phyloP scores from a whole-genome alignment of 2,113 vertebrate species.

The Redunca redunca region DNA sequence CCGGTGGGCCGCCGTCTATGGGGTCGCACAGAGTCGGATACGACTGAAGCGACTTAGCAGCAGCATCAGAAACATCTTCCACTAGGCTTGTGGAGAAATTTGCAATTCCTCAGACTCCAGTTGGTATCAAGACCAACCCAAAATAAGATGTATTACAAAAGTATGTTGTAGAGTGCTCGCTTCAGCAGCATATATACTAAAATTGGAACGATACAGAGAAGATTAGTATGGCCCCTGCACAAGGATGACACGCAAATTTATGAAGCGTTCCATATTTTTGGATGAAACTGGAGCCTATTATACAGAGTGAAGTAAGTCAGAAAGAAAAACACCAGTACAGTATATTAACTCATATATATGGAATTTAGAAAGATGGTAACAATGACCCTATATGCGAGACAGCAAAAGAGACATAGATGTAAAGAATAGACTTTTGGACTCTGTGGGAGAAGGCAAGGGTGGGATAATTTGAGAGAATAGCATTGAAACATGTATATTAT shows the following conservation, averaged over 20 bases:
- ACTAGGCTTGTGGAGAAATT: neutral
- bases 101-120: neutral
- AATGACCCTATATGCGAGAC: neutral
- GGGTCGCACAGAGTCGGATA: no score
- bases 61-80: neutral
- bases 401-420: neutral
- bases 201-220: neutral
- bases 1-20: no score
- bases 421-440: neutral
- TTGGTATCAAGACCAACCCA: neutral
- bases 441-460: neutral
- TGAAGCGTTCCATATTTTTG: neutral
- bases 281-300: neutral
- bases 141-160: neutral
- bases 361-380: neutral
- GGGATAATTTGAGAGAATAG: neutral
- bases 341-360: neutral
- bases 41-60: no score
- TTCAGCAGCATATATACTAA: neutral
- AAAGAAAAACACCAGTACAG: neutral
- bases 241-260: neutral
- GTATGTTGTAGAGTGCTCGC: neutral
- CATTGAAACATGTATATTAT: neutral
- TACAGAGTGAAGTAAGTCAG: neutral
- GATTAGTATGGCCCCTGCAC: neutral